Percentiles rank a stretch among this genome's conserved stretches.
phyloP scores from a whole-genome alignment of 2,797 vertebrate species.

The Chrosomus eos region DNA sequence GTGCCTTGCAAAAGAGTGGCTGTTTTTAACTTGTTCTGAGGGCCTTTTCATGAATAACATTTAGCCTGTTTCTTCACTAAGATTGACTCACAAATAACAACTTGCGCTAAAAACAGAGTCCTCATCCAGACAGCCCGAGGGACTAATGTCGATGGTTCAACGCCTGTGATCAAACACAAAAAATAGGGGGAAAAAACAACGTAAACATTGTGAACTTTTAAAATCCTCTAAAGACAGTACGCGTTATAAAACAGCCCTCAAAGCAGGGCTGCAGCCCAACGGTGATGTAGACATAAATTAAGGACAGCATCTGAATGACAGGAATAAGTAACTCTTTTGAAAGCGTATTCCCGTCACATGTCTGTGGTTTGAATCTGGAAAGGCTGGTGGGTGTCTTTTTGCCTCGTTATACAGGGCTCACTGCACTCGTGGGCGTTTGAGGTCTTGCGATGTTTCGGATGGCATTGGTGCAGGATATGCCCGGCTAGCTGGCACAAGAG shows the following conservation, averaged over 20 bases:
- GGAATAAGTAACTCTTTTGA: constrained; percentile 25
- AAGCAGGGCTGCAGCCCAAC: neutral
- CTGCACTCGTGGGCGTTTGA: constrained; percentile 32
- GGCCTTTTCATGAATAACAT: constrained; percentile 38
- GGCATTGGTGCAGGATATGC: constrained; percentile 8
- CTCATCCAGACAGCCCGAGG: constrained; percentile 7
- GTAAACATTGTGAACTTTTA: neutral
- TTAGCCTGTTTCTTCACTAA: constrained; percentile 2
- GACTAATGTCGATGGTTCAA: neutral
- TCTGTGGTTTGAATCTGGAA: constrained; percentile 22
- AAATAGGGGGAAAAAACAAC: neutral
- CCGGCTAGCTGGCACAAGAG: constrained; percentile 42
- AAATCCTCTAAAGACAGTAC: constrained; percentile 1
- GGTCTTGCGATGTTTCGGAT: constrained; percentile 37
- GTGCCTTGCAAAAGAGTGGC: constrained; percentile 33
- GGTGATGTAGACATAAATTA: constrained; percentile 22
- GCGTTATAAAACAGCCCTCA: constrained; percentile 11
- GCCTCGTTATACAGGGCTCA: constrained; percentile 24
- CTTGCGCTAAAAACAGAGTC: constrained; percentile 38
- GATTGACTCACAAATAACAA: constrained; percentile 28
- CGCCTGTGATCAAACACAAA: constrained; percentile 2
- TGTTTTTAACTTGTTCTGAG: constrained; percentile 32
- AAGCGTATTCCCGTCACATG: constrained; percentile 43
- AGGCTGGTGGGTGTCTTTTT: constrained; percentile 41
- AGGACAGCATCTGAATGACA: constrained; percentile 29